Base-by-base conservation (phyloP, 2,113 vertebrate species). In the Benthochromis sp. region DNA sequence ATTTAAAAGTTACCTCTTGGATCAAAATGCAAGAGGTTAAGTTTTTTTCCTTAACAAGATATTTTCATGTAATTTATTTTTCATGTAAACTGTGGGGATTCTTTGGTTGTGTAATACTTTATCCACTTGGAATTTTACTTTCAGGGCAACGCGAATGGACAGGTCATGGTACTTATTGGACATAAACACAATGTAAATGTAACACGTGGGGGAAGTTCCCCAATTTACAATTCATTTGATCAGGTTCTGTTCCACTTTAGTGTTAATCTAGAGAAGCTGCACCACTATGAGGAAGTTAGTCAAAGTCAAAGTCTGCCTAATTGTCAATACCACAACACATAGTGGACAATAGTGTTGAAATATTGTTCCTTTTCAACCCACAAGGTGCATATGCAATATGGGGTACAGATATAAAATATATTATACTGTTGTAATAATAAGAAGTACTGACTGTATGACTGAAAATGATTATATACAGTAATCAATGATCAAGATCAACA, bases 251-350 rank as follows among this genome's bases (percentile, higher is more conserved):
- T 69, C 19, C 34, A 13, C 11, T 14, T 71, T 71, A 71, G 8
- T 71, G 66, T 21, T 71, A 71, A 40, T 71, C 11, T 71, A 71
- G 66, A 71, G 12, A 71, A 43, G 66, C 66, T 43, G 63, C 36
- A 71, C 0, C n/a, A 69, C 63, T 21, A 40, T 9, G n/a, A 71
- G 63, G 63, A 71, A 71, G 36, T 71, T 43, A 43, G 36, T 38
- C 61, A 8, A 66, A 66, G 31, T 36, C 31, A 36, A 61, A 61
- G 57, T 61, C 57, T 61, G 19, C 61, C 17, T 66, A 38, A 66
- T 38, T 66, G 61, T 66, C 34, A 66, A 3, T n/a, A 66, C 0
- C 19, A n/a, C 34, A 0, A 38, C 34, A 66, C 1, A 8, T 0
- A 66, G 34, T 8, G 61, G 61, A 66, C 7, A 38, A 63, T 0